Evolutionary conservation across 2,888 invertebrate genomes (phyloP), one percentile per base, ranked within the genome.

Genomic region (Eremobia ochroleuca): DNA sequence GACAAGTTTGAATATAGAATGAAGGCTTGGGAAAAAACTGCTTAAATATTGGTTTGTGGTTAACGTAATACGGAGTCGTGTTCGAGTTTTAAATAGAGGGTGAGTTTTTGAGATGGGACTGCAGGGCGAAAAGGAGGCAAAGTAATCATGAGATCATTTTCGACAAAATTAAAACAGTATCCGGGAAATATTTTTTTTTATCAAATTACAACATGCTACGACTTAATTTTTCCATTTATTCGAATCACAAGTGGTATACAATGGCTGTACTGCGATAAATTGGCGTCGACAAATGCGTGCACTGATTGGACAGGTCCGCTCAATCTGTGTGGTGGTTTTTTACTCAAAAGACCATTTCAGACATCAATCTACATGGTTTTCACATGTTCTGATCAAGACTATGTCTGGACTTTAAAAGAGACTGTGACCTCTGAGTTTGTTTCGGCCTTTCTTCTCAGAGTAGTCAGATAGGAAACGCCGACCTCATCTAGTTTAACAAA

Each of bases 1-100:
- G 58, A 69, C 25, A 37, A 76, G 43, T 81, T 83, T 79, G 73
- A 78, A 70, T 67, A 73, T 73, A 76, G 66, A 86, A 77, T 61
- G n/a, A 62, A 61, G 46, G 15, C 28, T 72, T 77, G 64, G n/a
- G 2, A 66, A 31, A 28, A 77, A 75, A 73, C 40, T 74, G n/a
- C 9, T 68, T 25, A 58, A 31, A 28, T 73, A 58, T 58, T 18
- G 13, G 21, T 62, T 34, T 34, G 2, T 43, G 4, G 18, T 34
- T 18, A 40, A n/a, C 0, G 15, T 59, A 62, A 61, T 69, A 55
- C 8, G 21, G 2, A 13, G 15, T 52, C 1, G 31, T 28, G 34
- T 67, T 68, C 34, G 15, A 52, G 8, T 52, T 80, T 65, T 28
- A 58, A 61, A 62, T 40, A 8, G 1, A 21, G 9, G 2, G 13